Evolutionary conservation across 2,888 invertebrate species (phyloP).

Genomic region (Octonoba sinensis): DNA sequence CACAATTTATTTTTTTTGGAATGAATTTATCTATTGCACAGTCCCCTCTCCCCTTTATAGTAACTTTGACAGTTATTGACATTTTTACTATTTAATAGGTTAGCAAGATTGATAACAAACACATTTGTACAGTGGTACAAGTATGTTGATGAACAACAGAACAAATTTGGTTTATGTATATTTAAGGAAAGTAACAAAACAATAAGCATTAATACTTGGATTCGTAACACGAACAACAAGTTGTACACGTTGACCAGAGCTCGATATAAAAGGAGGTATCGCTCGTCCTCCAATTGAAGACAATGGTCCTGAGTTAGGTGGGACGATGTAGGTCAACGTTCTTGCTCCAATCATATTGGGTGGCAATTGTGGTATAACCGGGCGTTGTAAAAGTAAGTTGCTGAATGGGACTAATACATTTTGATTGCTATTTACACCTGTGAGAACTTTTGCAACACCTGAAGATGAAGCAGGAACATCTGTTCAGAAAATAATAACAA

Average conservation of each 20-base stretch:
- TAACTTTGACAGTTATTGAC: no score
- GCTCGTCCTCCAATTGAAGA: conserved; percentile 1
- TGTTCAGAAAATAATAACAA: conserved; percentile 10
- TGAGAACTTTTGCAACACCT: conserved; percentile 25
- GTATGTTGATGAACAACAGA: no score
- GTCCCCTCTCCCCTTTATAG: no score
- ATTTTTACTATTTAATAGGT: no score
- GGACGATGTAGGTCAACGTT: conserved; percentile 21
- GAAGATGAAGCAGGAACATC: conserved; percentile 7
- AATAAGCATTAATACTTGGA: conserved; percentile 8
- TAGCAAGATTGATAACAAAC: no score
- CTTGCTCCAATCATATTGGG: conserved; percentile 11
- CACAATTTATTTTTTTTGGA: no score
- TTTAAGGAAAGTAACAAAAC: not conserved
- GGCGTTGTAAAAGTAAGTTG: conserved; percentile 1
- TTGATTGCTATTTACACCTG: conserved; percentile 8
- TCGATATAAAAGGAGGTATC: conserved; percentile 11
- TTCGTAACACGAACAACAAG: conserved; percentile 31
- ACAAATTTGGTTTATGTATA: no score
- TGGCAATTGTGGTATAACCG: conserved; percentile 7
- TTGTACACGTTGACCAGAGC: conserved; percentile 12
- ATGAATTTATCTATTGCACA: no score
- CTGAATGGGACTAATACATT: conserved; percentile 20
- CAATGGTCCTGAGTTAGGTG: conserved; percentile 18
- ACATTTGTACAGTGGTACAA: no score